Conservation (phyloP, 2,797 vertebrate genomes). For the Remorina albescens region DNA sequence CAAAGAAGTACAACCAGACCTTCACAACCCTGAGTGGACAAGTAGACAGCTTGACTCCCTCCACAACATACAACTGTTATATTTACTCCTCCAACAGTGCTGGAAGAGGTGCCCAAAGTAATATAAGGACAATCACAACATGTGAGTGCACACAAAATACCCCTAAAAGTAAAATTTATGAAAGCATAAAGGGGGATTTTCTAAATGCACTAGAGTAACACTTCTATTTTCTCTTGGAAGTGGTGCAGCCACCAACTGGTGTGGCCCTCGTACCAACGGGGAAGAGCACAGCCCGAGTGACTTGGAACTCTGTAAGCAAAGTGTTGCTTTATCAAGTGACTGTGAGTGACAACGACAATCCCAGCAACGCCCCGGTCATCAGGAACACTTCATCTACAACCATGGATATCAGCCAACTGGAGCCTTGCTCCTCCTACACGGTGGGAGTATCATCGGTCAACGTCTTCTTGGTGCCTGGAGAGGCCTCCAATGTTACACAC, state of each 20-base stretch:
- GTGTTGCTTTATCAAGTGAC: conserved; percentile 84
- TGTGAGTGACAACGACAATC: conserved; percentile 56
- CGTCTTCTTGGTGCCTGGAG: conserved; percentile 80
- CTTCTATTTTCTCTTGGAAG: conserved; percentile 67
- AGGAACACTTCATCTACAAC: conserved; percentile 48
- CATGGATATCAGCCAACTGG: conserved; percentile 73
- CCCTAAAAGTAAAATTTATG: background rate
- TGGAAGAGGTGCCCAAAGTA: conserved; percentile 75
- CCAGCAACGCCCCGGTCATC: conserved; percentile 25
- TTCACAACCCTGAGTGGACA: conserved; percentile 61
- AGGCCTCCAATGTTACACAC: conserved; percentile 65
- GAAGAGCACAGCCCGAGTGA: conserved; percentile 63
- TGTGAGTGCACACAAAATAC: conserved; percentile 74
- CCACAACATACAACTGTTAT: conserved; percentile 79
- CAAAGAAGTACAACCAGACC: conserved; percentile 52
- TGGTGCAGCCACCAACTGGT: conserved; percentile 81
- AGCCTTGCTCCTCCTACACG: conserved; percentile 83
- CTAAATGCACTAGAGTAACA: background rate
- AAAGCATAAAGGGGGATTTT: background rate
- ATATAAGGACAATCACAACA: conserved; percentile 73
- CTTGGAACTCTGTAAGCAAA: conserved; percentile 71
- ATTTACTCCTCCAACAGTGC: conserved; percentile 80
- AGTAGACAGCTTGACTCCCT: conserved; percentile 67
- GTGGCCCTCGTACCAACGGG: conserved; percentile 57
- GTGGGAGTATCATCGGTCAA: conserved; percentile 84